Evolutionary conservation across 1,140 invertebrate genomes (phyloP), one percentile per base, ranked within the genome.

Genomic region (Musca vetustissima): DNA sequence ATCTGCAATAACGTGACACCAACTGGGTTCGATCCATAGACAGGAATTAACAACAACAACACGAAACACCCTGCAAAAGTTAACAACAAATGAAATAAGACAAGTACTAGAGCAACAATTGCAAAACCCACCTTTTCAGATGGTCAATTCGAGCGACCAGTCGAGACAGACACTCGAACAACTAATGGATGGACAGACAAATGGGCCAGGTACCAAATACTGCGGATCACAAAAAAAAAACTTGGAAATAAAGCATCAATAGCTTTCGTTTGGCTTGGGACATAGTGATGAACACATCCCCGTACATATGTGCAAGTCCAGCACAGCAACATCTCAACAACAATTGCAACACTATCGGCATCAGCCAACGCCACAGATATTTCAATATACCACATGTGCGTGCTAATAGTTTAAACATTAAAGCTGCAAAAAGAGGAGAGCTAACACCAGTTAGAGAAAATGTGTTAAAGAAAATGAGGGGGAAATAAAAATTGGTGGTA

Each of bases 351-450:
- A 61, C 9, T n/a, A 28, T 17, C 14, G 2, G 28, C 3, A 61
- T 17, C n/a, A 28, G 28, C 28, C 55, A 28, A 28, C 17, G 9
- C 28, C 57, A 61, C 32, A 61, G 57, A 61, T 61, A 61, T 61
- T 61, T 61, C 57, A 61, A 61, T 61, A 61, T 61, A 61, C 57
- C 57, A 61, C 28, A 61, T 61, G 57, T 61, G 57, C 57, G 57
- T 61, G 57, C 57, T 61, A 61, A 61, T 61, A 43, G 57, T 61
- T 61, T 61, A 61, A 61, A 61, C 57, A 61, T 61, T 28, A 61
- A 61, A 61, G 55, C 28, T 32, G 28, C 9, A 32, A 43, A 8
- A 28, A 28, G 28, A 43, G 11, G 13, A 43, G 13, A 11, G 13
- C 36, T 11, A 13, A 43, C 28, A 32, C 9, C 28, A 32, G 28